These are phyloP conservation scores for Camptogramma bilineatum DNA, from an alignment of 2,888 invertebrate genomes.

Conservation along the genomic window DNA sequence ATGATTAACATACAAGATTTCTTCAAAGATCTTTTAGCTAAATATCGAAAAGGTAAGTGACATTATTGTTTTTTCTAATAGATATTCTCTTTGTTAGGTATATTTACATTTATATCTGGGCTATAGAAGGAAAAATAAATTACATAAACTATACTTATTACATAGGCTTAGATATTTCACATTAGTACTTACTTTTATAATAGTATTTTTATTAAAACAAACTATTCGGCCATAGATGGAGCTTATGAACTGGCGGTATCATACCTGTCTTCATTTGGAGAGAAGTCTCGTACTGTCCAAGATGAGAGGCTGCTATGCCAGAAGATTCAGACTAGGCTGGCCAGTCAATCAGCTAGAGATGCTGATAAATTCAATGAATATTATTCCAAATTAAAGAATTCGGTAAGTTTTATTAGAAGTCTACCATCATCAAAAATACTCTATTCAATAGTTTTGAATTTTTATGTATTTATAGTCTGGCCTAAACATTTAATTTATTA, in stretches of 20 bases:
- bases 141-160: background rate
- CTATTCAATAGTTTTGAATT: too few relatives aligned
- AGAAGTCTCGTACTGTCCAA: constrained; percentile 58
- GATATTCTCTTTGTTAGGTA: too few relatives aligned
- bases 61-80: too few relatives aligned
- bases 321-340: constrained; percentile 69
- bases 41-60: constrained; percentile 50
- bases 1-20: constrained; percentile 67
- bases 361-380: constrained; percentile 79
- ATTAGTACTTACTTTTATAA: too few relatives aligned
- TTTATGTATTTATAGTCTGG: background rate
- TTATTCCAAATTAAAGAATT: constrained; percentile 74
- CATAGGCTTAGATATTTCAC: too few relatives aligned
- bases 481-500: background rate
- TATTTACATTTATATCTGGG: too few relatives aligned
- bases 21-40: constrained; percentile 53
- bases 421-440: too few relatives aligned
- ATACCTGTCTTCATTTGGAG: constrained; percentile 71
- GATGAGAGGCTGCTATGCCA: constrained; percentile 77
- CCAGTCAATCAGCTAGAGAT: constrained; percentile 64
- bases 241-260: constrained; percentile 79
- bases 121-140: too few relatives aligned
- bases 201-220: too few relatives aligned
- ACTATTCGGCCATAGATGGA: constrained; percentile 61
- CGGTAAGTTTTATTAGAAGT: constrained; percentile 60